Conservation (phyloP, 1,140 invertebrate genomes). For the Neodiprion fabricii region DNA sequence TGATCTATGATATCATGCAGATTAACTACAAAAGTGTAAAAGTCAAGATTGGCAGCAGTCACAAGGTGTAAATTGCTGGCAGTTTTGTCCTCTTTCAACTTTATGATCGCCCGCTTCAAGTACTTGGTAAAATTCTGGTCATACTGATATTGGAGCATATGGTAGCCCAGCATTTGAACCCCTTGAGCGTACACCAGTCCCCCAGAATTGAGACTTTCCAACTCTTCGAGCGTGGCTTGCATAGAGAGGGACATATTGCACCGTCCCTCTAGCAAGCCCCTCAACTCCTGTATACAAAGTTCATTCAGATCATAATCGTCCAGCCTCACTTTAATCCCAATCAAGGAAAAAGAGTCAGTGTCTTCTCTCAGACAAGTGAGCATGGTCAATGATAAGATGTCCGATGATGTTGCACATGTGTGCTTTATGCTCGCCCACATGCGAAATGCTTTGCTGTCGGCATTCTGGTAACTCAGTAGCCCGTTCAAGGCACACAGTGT, state of each 20-base stretch:
- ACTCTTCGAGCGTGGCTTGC: conserved; percentile 32
- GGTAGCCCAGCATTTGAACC: conserved; percentile 42
- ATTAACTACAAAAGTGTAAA: conserved; percentile 41
- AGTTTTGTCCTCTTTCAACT: conserved; percentile 29
- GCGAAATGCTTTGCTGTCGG: conserved; percentile 40
- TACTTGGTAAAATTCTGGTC: conserved; percentile 27
- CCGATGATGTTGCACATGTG: conserved; percentile 25
- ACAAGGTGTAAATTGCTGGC: conserved; percentile 26
- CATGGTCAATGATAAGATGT: conserved; percentile 40
- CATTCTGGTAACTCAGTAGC: conserved; percentile 38
- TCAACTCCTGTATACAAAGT: conserved; percentile 44
- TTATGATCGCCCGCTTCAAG: conserved; percentile 35
- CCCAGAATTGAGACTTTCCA: conserved; percentile 34
- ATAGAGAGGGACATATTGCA: conserved; percentile 37
- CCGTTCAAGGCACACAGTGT: conserved; percentile 41
- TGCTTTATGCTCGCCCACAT: conserved; percentile 48
- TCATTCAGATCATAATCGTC: conserved; percentile 38
- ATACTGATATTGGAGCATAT: conserved; percentile 34
- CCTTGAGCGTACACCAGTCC: conserved; percentile 36
- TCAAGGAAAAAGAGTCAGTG: conserved; percentile 29
- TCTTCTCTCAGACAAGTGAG: conserved; percentile 41
- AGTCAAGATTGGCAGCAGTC: conserved; percentile 42
- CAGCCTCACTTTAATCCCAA: conserved; percentile 42
- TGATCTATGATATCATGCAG: conserved; percentile 34
- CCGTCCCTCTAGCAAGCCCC: conserved; percentile 30